Evolutionary conservation across 1,140 invertebrate genomes (phyloP).

Genomic region (Notospermus geniculatus): DNA sequence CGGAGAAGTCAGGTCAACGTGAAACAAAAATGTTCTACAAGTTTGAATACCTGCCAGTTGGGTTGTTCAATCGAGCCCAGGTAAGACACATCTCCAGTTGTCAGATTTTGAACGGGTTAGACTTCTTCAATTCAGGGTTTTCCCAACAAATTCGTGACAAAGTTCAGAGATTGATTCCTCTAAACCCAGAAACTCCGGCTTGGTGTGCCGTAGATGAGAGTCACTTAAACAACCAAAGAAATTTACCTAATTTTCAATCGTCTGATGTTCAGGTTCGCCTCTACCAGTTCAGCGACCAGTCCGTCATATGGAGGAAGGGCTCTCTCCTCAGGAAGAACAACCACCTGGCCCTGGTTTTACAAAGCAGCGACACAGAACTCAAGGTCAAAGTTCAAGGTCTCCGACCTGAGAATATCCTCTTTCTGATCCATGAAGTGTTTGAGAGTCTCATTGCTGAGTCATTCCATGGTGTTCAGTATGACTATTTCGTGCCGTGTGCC

Average conservation of each 20-base stretch:
- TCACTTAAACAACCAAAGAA: no score
- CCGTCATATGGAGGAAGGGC: conserved; percentile 51
- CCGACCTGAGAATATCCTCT: conserved; percentile 51
- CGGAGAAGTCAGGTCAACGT: conserved; percentile 24
- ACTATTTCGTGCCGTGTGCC: conserved; percentile 46
- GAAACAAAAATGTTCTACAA: conserved; percentile 47
- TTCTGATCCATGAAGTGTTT: conserved; percentile 51
- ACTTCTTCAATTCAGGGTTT: conserved; percentile 2
- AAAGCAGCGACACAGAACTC: conserved; percentile 40
- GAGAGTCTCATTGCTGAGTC: conserved; percentile 50
- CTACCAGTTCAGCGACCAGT: conserved; percentile 47
- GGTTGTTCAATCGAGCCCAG: conserved; percentile 56
- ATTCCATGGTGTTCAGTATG: conserved; percentile 50
- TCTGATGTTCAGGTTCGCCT: conserved; percentile 39
- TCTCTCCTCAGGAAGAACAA: conserved; percentile 50
- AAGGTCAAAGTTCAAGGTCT: conserved; percentile 46
- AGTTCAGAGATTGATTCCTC: no score
- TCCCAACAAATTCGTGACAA: no score
- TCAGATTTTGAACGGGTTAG: not conserved
- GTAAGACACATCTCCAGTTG: conserved; percentile 25
- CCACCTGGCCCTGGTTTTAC: conserved; percentile 45
- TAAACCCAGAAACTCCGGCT: not conserved
- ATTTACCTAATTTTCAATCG: not conserved
- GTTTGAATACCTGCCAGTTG: conserved; percentile 50
- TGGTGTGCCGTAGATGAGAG: no score